Conservation (phyloP, 1,140 invertebrate genomes). For the honey bee (Apis mellifera) region DNA sequence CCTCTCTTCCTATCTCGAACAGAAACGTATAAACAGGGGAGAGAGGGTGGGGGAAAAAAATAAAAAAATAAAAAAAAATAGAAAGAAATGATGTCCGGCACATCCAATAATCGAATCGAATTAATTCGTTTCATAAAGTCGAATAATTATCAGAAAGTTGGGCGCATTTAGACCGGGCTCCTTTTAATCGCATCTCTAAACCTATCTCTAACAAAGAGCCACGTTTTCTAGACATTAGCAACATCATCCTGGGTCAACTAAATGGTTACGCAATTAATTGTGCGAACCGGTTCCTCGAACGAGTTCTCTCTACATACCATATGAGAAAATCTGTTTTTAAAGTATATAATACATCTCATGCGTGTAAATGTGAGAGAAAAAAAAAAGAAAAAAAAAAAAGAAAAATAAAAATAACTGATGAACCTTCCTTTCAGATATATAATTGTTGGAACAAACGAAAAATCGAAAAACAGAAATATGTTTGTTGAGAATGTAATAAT, state of each 20-base stretch:
- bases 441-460: background rate
- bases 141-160: conserved; percentile 35
- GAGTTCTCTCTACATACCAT: conserved; percentile 14
- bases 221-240: background rate
- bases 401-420: too few species aligned
- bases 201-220: background rate
- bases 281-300: conserved; percentile 36
- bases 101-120: conserved; percentile 19
- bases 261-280: conserved; percentile 42
- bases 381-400: too few species aligned
- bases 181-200: background rate
- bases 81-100: background rate
- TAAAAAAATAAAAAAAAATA: background rate
- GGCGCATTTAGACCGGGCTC: background rate
- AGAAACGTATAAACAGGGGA: background rate
- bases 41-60: too few species aligned
- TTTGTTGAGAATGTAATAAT: background rate
- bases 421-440: background rate
- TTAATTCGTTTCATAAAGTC: background rate
- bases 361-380: background rate
- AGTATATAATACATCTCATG: background rate
- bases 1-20: background rate
- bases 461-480: background rate
- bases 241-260: conserved; percentile 28
- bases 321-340: background rate